phyloP scores from a whole-genome alignment of 2,888 invertebrate genomes.

The Andrena flavipes region DNA sequence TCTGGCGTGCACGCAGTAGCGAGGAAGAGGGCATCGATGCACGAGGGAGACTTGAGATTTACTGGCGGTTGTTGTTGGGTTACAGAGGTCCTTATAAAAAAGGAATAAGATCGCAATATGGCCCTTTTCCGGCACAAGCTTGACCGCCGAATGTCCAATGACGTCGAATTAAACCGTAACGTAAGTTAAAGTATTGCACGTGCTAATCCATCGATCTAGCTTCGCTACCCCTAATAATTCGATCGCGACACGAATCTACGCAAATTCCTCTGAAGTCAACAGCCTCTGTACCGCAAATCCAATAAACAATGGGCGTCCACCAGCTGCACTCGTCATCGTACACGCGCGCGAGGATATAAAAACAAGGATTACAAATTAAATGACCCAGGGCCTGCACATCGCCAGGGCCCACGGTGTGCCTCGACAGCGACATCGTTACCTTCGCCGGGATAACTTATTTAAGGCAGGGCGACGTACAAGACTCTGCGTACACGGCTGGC shows the following conservation, averaged over 20 bases:
- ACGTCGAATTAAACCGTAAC: background rate
- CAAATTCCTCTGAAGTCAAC: background rate
- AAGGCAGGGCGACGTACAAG: constrained; percentile 68
- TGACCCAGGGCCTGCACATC: constrained; percentile 22
- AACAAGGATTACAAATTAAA: constrained; percentile 47
- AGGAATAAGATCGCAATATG: background rate
- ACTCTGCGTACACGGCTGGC: constrained; percentile 55
- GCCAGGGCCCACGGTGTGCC: constrained; percentile 12
- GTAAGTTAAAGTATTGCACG: too few relatives aligned
- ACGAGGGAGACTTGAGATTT: constrained; percentile 12
- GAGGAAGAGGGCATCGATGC: constrained; percentile 38
- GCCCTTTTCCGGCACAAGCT: too few relatives aligned
- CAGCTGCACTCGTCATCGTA: background rate
- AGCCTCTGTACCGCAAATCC: background rate
- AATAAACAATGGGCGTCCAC: background rate
- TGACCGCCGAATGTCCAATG: too few relatives aligned
- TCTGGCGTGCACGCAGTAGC: constrained; percentile 15
- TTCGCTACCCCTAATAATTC: background rate
- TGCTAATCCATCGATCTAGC: too few relatives aligned
- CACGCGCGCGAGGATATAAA: constrained; percentile 20
- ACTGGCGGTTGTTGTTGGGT: constrained; percentile 15
- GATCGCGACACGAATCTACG: background rate
- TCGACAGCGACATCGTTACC: constrained; percentile 50
- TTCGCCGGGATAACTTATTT: constrained; percentile 69
- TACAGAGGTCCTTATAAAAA: background rate